phyloP scores from a whole-genome alignment of 2,888 invertebrate genomes.

The Lasioglossum villosulum region DNA sequence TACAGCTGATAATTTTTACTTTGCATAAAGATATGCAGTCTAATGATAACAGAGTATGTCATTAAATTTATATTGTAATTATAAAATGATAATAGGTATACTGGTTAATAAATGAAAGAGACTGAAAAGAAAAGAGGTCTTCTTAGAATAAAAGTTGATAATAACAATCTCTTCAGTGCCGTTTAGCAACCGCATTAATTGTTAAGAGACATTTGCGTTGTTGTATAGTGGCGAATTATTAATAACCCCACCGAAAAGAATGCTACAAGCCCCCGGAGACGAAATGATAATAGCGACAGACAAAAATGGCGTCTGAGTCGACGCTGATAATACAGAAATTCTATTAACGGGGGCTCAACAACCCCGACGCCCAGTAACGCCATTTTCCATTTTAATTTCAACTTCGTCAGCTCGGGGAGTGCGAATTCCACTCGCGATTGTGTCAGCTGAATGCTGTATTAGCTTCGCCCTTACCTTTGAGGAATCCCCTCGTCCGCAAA shows the following conservation, averaged over 20 bases:
- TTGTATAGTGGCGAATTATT: background rate
- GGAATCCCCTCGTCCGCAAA: background rate
- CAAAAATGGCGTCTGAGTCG: conserved; percentile 18
- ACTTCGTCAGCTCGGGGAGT: background rate
- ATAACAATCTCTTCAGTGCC: background rate
- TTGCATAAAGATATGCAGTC: too few species aligned
- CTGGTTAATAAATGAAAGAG: too few species aligned
- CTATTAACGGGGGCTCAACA: conserved; percentile 33
- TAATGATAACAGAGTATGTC: too few species aligned
- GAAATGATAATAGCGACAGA: conserved; percentile 37
- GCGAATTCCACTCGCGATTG: background rate
- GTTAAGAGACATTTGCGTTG: background rate
- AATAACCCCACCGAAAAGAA: background rate
- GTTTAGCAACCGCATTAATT: background rate
- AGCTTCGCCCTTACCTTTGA: background rate
- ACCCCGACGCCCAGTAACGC: background rate
- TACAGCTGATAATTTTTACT: too few species aligned
- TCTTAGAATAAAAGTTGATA: background rate
- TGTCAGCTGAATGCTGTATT: background rate
- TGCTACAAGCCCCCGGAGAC: background rate
- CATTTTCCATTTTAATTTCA: conserved; percentile 20
- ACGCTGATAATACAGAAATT: conserved; percentile 38
- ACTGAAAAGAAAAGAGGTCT: background rate
- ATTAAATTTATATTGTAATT: too few species aligned
- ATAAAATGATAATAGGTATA: background rate